These are phyloP conservation scores for Progne subis DNA, from an alignment of 2,113 vertebrate genomes.

Conservation along the genomic window DNA sequence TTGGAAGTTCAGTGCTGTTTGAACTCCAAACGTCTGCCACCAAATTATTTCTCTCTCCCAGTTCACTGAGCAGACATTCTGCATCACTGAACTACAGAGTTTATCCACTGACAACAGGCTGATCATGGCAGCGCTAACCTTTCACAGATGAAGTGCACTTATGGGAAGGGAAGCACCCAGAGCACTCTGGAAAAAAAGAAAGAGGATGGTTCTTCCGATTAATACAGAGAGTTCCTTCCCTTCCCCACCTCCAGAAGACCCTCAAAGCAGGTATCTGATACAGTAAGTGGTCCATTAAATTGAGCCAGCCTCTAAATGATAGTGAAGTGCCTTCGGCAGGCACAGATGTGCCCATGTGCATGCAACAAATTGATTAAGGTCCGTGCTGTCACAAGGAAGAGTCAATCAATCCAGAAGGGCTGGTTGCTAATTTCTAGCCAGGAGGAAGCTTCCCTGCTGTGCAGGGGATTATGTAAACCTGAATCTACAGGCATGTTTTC, in stretches of 20 bases:
- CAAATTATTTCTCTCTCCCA: constrained; percentile 16
- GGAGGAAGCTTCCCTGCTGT: background rate
- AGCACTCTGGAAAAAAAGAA: background rate
- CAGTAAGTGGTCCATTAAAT: background rate
- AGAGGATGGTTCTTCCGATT: background rate
- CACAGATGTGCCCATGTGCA: constrained; percentile 9
- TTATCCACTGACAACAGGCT: background rate
- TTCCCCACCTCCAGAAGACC: background rate
- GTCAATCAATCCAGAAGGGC: constrained; percentile 16
- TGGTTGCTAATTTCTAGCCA: constrained; percentile 47
- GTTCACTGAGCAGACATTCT: constrained; percentile 39
- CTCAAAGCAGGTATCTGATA: background rate
- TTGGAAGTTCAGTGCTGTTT: background rate
- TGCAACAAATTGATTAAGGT: constrained; percentile 42
- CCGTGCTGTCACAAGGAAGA: constrained; percentile 34
- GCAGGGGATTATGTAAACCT: background rate
- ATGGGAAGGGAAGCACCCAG: background rate
- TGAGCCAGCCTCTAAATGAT: background rate
- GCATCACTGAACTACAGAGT: background rate
- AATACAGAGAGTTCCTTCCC: background rate
- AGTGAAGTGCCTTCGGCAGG: background rate
- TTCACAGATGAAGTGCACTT: background rate
- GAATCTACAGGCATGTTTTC: constrained; percentile 1
- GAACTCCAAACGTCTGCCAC: constrained; percentile 44
- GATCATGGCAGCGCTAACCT: background rate